phyloP scores from a whole-genome alignment of 2,113 vertebrate species.

The Bothrops jararaca region DNA sequence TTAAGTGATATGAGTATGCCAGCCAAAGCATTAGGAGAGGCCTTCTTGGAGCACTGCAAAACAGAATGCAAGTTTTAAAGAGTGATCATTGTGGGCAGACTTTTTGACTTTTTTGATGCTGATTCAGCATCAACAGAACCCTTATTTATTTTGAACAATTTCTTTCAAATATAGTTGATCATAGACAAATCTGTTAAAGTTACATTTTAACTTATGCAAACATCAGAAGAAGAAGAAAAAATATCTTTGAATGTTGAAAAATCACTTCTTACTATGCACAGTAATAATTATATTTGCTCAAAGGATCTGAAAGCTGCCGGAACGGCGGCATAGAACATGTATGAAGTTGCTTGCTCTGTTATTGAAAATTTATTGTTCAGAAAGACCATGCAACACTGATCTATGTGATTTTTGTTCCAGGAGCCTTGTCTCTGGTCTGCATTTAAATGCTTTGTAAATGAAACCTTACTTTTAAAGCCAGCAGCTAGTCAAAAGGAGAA shows the following conservation, averaged over 20 bases:
- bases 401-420: slow-evolving; percentile 54
- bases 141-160: not conserved
- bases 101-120: not conserved
- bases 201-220: not conserved
- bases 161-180: not conserved
- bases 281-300: not conserved
- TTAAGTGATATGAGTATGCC: not conserved
- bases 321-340: not conserved
- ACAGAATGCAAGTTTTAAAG: not conserved
- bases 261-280: not conserved
- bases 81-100: not conserved
- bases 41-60: slow-evolving; percentile 54
- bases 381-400: not conserved
- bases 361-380: not conserved
- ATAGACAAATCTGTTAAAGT: not conserved
- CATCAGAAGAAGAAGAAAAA: not conserved
- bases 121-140: not conserved
- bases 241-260: not conserved
- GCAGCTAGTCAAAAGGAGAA: not conserved
- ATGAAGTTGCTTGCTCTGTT: not conserved
- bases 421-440: slow-evolving; percentile 56
- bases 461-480: slow-evolving; percentile 51
- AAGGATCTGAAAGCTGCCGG: not conserved
- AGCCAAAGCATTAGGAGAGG: not conserved
- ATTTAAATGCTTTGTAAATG: slow-evolving; percentile 66